Evolutionary conservation across 1,140 invertebrate genomes (phyloP).

Genomic region (Leptopilina boulardi): DNA sequence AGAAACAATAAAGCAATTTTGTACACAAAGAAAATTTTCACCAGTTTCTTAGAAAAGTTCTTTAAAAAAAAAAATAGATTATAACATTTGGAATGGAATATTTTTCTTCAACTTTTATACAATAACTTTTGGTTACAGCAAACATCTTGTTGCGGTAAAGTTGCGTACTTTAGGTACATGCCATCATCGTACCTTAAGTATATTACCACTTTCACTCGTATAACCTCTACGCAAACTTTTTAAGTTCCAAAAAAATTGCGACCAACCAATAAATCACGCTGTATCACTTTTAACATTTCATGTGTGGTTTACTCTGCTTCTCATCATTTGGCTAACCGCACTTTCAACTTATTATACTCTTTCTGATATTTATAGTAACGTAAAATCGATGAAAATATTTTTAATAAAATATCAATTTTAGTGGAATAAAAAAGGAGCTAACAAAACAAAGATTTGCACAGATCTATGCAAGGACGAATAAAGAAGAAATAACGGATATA

Average conservation of each 20-base stretch:
- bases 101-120: too few species aligned
- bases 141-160: conserved; percentile 52
- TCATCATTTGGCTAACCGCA: conserved; percentile 4
- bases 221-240: conserved; percentile 58
- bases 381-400: too few species aligned
- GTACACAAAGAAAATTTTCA: too few species aligned
- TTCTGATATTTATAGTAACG: background rate
- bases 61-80: too few species aligned
- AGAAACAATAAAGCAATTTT: background rate
- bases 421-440: conserved; percentile 40
- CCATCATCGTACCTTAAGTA: conserved; percentile 45
- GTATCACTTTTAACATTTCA: conserved; percentile 48
- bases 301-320: conserved; percentile 47
- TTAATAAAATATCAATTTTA: background rate
- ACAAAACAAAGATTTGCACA: conserved; percentile 37
- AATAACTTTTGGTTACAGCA: background rate
- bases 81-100: too few species aligned
- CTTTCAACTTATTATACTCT: background rate
- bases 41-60: too few species aligned
- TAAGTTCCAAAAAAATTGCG: conserved; percentile 56
- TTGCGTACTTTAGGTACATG: conserved; percentile 41
- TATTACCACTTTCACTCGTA: conserved; percentile 45
- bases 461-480: conserved; percentile 18
- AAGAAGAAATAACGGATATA: conserved; percentile 38
- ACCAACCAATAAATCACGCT: conserved; percentile 61